These are phyloP conservation scores for Strix aluco DNA, from an alignment of 2,113 vertebrate genomes.

Conservation along the genomic window DNA sequence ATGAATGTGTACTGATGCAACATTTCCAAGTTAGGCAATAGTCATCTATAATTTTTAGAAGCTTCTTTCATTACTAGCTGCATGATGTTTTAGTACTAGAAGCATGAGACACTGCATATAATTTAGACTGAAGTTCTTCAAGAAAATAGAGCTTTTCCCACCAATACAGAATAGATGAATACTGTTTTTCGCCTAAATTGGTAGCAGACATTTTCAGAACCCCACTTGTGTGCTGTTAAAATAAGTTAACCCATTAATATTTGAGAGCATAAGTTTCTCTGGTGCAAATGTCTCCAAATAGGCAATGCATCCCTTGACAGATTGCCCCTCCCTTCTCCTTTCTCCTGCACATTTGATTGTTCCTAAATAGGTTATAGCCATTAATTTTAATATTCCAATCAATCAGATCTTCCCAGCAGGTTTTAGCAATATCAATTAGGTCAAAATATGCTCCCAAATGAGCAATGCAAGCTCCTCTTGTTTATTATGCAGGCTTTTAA, in stretches of 20 bases:
- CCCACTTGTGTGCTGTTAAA: background rate
- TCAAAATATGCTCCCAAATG: slow-evolving; percentile 31
- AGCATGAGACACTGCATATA: background rate
- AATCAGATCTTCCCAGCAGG: background rate
- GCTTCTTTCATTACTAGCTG: background rate
- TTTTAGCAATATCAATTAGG: slow-evolving; percentile 38
- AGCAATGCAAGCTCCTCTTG: background rate
- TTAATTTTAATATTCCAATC: slow-evolving; percentile 36
- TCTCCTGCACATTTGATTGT: background rate
- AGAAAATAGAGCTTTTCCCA: background rate
- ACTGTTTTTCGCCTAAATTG: background rate
- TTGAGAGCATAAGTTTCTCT: background rate
- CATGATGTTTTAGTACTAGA: background rate
- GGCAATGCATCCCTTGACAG: background rate
- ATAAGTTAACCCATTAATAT: background rate
- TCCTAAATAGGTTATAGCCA: background rate
- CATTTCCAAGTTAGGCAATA: background rate
- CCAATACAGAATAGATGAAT: background rate
- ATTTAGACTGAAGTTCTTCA: background rate
- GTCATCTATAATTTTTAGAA: background rate
- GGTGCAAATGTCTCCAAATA: background rate
- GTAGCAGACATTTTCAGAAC: background rate
- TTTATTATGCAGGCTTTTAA: slow-evolving; percentile 32
- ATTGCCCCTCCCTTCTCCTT: background rate
- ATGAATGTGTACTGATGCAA: background rate